Percentiles rank a stretch among this genome's conserved stretches.
These are phyloP conservation scores for Rhopalosiphum padi DNA, from an alignment of 1,140 invertebrate genomes.

Conservation along the genomic window DNA sequence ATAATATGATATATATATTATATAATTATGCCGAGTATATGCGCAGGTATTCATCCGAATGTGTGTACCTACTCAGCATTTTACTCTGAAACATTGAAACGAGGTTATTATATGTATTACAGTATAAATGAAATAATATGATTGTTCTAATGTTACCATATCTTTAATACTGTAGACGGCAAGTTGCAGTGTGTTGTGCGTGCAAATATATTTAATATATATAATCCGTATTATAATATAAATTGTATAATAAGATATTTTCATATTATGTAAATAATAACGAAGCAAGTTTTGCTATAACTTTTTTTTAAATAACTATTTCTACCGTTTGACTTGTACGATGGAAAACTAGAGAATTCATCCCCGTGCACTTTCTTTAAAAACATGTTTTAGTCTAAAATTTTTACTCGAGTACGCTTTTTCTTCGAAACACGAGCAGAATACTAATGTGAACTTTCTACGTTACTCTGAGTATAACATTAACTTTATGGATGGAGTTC, in stretches of 20 bases:
- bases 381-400: background rate
- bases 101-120: background rate
- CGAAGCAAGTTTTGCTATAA: background rate
- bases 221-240: background rate
- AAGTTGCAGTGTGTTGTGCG: background rate
- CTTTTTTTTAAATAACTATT: background rate
- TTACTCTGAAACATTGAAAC: background rate
- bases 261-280: background rate
- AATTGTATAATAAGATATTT: background rate
- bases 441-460: background rate
- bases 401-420: slow-evolving; percentile 18
- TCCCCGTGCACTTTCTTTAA: background rate
- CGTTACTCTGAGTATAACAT: background rate
- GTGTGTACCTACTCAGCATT: background rate
- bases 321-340: background rate
- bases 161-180: background rate
- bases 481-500: slow-evolving; percentile 1
- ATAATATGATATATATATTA: background rate
- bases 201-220: background rate
- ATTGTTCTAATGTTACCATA: background rate
- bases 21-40: background rate
- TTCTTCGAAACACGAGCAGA: background rate
- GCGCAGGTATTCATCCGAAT: background rate
- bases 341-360: background rate
- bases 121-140: background rate